Base-by-base conservation (phyloP, 2,888 invertebrate species). In the Harmothoe impar region DNA sequence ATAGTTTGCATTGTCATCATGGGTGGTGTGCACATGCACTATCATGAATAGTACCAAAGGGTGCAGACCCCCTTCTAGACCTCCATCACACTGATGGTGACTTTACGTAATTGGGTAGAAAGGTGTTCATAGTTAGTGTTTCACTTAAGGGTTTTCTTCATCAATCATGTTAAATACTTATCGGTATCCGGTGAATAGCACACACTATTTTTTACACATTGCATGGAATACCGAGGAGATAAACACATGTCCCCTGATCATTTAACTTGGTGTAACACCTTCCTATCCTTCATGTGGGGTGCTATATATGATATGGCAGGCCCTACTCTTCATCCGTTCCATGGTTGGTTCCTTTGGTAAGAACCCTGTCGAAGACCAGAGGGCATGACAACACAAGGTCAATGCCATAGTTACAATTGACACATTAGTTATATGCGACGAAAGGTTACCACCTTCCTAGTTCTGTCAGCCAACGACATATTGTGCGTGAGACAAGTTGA, bases 281-380 rank as follows among this genome's bases (percentile, higher is more conserved):
- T 62, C 31, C 10, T 77, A 25, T 77, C 77, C 77, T 7, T n/a
- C 68, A 31, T n/a, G 12, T 20, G 62, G 62, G 20, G n/a, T n/a
- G 23, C 20, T 20, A 3, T 15, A 15, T 68, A 68, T 31, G 25
- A 29, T 31, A 5, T 15, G 17, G 25, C 77, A 43, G 81, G 1
- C 81, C 20, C 33, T 81, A 20, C 20, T 43, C n/a, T 23, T 15
- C 10, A 0, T 33, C 20, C 35, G 20, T 12, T 81, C 43, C 33
- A 23, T 23, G 81, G 81, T 81, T 43, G 81, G 81, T 81, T 81
- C 81, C 77, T 43, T 15, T 5, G 20, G 23, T 15, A 81, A 81
- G 81, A 81, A 81, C 81, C 81, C 81, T 81, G 81, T 81, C 81
- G 33, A 1, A n/a, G n/a, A n/a, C n/a, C n/a, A n/a, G n/a, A n/a